Evolutionary conservation across 2,888 invertebrate species (phyloP).

Genomic region (Coelogynopora nodosa): DNA sequence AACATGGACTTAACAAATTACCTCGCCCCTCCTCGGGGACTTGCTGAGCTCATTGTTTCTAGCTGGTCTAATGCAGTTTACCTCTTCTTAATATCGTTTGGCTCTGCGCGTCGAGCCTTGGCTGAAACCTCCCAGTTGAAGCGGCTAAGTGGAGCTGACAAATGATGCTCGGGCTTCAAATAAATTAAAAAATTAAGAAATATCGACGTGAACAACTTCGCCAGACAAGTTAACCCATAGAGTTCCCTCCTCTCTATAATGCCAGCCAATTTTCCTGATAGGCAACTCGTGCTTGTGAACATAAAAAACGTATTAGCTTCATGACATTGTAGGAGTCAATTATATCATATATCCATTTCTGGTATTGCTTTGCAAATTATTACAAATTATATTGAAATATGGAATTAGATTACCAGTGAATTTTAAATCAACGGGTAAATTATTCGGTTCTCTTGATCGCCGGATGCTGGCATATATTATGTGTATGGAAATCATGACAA

Average conservation of each 20-base stretch:
- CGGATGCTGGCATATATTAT: too few relatives aligned
- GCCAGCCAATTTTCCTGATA: background rate
- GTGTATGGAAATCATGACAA: too few relatives aligned
- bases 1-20: constrained; percentile 6
- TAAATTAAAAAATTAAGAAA: background rate
- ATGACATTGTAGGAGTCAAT: too few relatives aligned
- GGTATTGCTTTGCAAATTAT: too few relatives aligned
- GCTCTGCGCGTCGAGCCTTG: too few relatives aligned
- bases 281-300: background rate
- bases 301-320: too few relatives aligned
- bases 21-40: background rate
- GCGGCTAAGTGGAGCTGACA: background rate
- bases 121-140: background rate
- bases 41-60: background rate
- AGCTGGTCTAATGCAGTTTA: constrained; percentile 7
- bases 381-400: too few relatives aligned
- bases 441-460: too few relatives aligned
- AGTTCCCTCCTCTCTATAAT: background rate
- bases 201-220: background rate
- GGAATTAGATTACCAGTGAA: too few relatives aligned
- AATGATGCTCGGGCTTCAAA: background rate
- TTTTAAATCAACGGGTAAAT: too few relatives aligned
- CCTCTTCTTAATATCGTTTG: constrained; percentile 4
- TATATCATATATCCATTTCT: too few relatives aligned
- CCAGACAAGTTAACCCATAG: too few relatives aligned